These are phyloP conservation scores for Campoplex capitator DNA, from an alignment of 2,888 invertebrate species.

Conservation along the genomic window DNA sequence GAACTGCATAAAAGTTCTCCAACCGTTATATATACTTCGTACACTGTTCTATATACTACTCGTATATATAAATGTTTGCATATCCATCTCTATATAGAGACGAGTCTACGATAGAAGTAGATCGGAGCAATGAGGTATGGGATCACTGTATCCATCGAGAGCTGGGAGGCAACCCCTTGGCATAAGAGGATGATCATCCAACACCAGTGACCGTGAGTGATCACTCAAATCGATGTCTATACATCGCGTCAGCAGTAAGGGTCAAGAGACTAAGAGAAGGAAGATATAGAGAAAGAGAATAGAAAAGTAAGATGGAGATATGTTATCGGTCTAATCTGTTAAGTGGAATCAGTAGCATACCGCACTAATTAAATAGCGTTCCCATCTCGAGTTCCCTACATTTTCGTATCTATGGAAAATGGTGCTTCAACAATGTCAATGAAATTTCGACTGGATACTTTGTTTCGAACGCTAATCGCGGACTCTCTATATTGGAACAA, in stretches of 20 bases:
- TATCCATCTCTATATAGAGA: conserved; percentile 7
- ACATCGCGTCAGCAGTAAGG: conserved; percentile 23
- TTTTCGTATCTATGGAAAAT: neutral
- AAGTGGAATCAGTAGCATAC: conserved; percentile 21
- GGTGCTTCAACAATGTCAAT: neutral
- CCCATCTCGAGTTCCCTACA: neutral
- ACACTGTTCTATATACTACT: neutral
- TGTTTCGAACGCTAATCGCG: neutral
- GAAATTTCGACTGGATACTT: neutral
- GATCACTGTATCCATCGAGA: conserved; percentile 46
- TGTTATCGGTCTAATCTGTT: conserved; percentile 49
- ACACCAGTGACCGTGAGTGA: conserved; percentile 55
- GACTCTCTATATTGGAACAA: neutral
- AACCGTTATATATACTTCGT: conserved; percentile 12
- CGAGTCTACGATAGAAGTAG: conserved; percentile 30
- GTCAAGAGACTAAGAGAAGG: conserved; percentile 1
- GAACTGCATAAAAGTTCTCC: conserved; percentile 66
- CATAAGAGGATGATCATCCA: conserved; percentile 16
- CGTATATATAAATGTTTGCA: neutral
- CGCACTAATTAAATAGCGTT: neutral
- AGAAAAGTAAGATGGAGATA: neutral
- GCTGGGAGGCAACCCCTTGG: conserved; percentile 34
- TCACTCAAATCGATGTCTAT: conserved; percentile 59
- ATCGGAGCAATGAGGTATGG: conserved; percentile 39
- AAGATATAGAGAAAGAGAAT: neutral